Conservation (phyloP, 2,888 invertebrate species). For the Pocota personata region DNA sequence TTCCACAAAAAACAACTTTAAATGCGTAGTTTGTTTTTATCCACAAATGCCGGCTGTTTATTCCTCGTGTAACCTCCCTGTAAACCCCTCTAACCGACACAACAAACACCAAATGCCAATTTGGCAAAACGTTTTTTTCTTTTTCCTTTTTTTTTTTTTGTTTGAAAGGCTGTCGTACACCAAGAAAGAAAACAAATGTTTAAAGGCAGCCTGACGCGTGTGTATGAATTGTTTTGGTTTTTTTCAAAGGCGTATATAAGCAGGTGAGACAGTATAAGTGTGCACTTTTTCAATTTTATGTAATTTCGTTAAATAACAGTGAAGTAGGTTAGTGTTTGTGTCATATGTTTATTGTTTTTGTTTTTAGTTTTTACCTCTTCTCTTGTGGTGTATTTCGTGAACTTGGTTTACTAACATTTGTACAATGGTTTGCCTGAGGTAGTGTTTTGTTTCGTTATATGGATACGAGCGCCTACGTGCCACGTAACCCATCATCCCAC, state of each 20-base stretch:
- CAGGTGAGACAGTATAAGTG: neutral
- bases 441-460: neutral
- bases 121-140: constrained; percentile 21
- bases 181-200: neutral
- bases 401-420: neutral
- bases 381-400: neutral
- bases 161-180: neutral
- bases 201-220: constrained; percentile 19
- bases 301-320: constrained; percentile 63
- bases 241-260: constrained; percentile 9
- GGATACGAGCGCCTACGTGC: neutral
- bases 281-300: constrained; percentile 8
- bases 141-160: neutral
- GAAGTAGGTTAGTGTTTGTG: constrained; percentile 69
- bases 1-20: constrained; percentile 14
- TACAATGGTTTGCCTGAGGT: neutral
- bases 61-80: constrained; percentile 13
- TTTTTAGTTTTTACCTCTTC: neutral
- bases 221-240: constrained; percentile 64
- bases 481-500: constrained; percentile 13
- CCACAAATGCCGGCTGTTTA: constrained; percentile 68
- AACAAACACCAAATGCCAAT: constrained; percentile 10
- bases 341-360: constrained; percentile 66
- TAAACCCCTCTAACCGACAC: neutral
- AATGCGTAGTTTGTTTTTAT: constrained; percentile 72